These are phyloP conservation scores for Arizona elegans DNA, from an alignment of 2,113 vertebrate species.

Conservation along the genomic window DNA sequence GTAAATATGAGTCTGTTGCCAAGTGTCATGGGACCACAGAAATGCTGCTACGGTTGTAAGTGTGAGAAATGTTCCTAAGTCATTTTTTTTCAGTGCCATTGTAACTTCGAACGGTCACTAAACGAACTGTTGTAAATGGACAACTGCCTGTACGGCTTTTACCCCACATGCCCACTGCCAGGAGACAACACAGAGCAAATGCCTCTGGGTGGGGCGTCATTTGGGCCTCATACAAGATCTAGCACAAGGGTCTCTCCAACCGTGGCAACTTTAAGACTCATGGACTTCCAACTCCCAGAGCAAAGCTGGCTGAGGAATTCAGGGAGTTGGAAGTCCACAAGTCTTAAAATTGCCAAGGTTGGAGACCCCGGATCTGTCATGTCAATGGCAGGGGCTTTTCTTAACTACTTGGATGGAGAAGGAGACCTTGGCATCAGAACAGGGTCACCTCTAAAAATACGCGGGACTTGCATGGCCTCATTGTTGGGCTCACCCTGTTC, in stretches of 20 bases:
- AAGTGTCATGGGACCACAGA: no score
- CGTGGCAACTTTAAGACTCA: no score
- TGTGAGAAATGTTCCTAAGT: neutral
- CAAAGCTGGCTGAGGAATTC: no score
- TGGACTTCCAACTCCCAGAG: no score
- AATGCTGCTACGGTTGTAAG: neutral
- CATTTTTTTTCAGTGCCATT: neutral
- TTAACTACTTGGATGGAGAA: conserved; percentile 49
- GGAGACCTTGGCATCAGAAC: conserved; percentile 36
- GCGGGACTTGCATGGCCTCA: conserved; percentile 31
- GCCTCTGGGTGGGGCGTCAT: conserved; percentile 34
- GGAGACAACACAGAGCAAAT: neutral
- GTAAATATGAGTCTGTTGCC: no score
- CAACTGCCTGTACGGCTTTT: neutral
- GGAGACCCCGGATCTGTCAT: neutral
- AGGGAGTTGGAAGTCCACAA: no score
- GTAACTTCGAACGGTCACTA: neutral
- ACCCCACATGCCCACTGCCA: fast-evolving
- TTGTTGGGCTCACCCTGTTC: neutral
- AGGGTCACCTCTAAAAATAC: conserved; percentile 47
- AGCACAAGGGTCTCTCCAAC: no score
- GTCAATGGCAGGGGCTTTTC: conserved; percentile 51
- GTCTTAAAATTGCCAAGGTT: no score
- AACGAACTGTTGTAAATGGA: neutral
- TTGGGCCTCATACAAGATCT: fast-evolving